Evolutionary conservation across 1,140 invertebrate genomes (phyloP).

Genomic region (Panonychus citri): DNA sequence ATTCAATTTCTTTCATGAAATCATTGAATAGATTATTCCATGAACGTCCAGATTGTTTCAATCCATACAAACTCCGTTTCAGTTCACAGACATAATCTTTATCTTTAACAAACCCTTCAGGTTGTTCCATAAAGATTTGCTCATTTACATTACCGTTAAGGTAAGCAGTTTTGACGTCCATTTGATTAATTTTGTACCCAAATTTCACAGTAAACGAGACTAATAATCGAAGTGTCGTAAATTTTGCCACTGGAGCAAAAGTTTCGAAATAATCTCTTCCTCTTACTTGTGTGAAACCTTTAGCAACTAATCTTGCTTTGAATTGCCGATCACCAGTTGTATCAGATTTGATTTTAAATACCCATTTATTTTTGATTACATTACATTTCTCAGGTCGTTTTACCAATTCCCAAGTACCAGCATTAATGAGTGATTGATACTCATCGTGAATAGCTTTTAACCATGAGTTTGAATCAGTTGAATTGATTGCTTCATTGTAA

Average conservation of each 20-base stretch:
- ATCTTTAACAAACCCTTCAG: slow-evolving; percentile 17
- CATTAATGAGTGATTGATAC: background rate
- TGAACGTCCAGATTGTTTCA: slow-evolving; percentile 23
- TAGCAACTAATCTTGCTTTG: slow-evolving; percentile 23
- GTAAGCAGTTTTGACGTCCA: slow-evolving; percentile 23
- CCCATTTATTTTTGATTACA: slow-evolving; percentile 8
- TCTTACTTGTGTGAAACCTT: slow-evolving; percentile 19
- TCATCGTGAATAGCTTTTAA: background rate
- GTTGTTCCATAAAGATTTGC: slow-evolving; percentile 21
- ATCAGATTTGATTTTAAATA: slow-evolving; percentile 10
- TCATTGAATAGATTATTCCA: slow-evolving; percentile 20
- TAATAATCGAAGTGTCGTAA: slow-evolving; percentile 16
- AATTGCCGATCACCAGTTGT: slow-evolving; percentile 17
- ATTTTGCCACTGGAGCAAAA: slow-evolving; percentile 19
- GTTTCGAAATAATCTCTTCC: slow-evolving; percentile 20
- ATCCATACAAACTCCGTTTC: slow-evolving; percentile 22
- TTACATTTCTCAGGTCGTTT: background rate
- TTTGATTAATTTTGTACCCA: slow-evolving; percentile 16
- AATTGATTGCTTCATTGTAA: slow-evolving; percentile 1
- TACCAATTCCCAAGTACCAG: background rate
- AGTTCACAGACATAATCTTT: slow-evolving; percentile 12
- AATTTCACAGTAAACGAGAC: slow-evolving; percentile 16
- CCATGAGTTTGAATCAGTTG: background rate
- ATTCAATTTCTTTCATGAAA: slow-evolving; percentile 1
- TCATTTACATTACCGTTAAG: slow-evolving; percentile 21